Percentiles rank a stretch among this genome's conserved stretches.
phyloP scores from a whole-genome alignment of 30 jellyfish, hydroid and myxozoan species.

The Sanderia malayensis region DNA sequence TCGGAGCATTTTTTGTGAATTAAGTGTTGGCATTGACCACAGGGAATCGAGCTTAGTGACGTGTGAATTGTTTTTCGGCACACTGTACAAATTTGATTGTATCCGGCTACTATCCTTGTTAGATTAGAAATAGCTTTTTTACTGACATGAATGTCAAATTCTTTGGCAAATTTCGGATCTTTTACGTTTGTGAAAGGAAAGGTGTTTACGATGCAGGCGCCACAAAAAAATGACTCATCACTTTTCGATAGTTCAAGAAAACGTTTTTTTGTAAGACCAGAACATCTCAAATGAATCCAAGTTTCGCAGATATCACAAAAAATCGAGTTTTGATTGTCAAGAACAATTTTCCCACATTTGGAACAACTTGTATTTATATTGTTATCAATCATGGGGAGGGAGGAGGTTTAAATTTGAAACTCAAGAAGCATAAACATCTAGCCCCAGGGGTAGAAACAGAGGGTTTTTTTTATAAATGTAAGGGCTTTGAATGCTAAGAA shows the following conservation, averaged over 20 bases:
- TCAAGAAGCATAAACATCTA: neutral
- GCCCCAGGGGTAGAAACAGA: too few species aligned
- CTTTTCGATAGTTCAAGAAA: neutral
- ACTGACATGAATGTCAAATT: neutral
- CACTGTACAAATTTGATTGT: neutral
- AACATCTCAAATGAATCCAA: slow-evolving; percentile 8
- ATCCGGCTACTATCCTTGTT: neutral
- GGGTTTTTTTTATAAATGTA: too few species aligned
- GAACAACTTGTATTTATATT: neutral
- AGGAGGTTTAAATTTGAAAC: neutral
- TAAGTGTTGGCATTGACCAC: slow-evolving; percentile 5
- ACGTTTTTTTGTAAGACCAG: neutral
- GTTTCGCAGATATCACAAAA: slow-evolving; percentile 2
- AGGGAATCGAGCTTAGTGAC: neutral
- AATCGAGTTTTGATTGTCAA: slow-evolving; percentile 1
- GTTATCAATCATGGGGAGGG: neutral
- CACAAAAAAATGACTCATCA: slow-evolving; percentile 7
- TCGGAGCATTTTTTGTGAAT: slow-evolving; percentile 5
- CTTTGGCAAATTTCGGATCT: neutral
- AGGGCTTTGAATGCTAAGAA: neutral
- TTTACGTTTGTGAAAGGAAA: neutral
- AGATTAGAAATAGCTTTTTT: neutral
- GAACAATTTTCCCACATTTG: neutral
- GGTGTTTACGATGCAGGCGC: slow-evolving; percentile 1
- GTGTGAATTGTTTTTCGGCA: neutral